Conservation (phyloP, 2,113 vertebrate genomes). For the Suncus etruscus region DNA sequence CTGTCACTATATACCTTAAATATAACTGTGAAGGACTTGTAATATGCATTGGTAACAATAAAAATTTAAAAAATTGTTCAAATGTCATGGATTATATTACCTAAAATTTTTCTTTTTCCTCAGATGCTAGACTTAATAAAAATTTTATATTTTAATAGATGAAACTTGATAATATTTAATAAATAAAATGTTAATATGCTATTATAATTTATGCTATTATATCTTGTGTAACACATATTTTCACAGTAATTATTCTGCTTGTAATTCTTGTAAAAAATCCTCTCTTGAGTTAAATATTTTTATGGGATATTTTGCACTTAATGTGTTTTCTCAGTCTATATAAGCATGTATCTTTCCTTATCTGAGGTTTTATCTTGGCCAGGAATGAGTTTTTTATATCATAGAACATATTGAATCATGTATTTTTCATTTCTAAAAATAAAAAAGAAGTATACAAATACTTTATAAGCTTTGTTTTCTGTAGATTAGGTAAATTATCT, state of each 20-base stretch:
- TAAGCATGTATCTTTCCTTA: not conserved
- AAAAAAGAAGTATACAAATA: not conserved
- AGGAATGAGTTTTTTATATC: not conserved
- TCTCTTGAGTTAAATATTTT: not conserved
- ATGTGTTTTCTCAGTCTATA: not conserved
- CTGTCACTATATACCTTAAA: too few relatives aligned
- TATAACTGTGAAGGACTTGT: too few relatives aligned
- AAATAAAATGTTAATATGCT: not conserved
- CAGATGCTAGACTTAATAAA: not conserved
- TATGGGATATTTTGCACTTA: not conserved
- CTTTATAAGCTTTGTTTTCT: not conserved
- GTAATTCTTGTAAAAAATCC: not conserved
- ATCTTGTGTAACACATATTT: not conserved
- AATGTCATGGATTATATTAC: slow-evolving; percentile 12
- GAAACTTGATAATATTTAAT: not conserved
- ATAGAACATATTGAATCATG: not conserved
- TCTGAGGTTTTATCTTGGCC: not conserved
- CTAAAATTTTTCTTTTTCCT: not conserved
- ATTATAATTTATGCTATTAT: too few relatives aligned
- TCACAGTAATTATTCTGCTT: not conserved
- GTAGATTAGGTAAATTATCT: not conserved
- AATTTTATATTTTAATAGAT: not conserved
- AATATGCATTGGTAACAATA: too few relatives aligned
- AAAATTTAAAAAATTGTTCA: not conserved
- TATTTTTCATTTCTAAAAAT: not conserved